Conservation (phyloP, 2,113 vertebrate species). For the Ivindomyrus marchei region DNA sequence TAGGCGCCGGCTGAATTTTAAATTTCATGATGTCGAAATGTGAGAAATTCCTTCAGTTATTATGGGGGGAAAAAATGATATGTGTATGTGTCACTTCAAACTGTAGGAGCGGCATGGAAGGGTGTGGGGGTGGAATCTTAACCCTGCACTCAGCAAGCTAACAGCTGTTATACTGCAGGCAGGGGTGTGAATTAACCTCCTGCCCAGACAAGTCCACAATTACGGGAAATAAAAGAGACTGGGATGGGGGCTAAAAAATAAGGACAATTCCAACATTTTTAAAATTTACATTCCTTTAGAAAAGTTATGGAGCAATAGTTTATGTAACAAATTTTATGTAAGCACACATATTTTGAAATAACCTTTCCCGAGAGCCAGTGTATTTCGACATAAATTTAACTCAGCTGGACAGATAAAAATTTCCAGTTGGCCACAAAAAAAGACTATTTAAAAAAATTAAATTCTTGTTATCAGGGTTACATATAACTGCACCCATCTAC, state of each 20-base stretch:
- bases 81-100: background rate
- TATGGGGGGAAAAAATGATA: background rate
- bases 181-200: conserved; percentile 12
- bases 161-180: conserved; percentile 20
- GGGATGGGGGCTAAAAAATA: background rate
- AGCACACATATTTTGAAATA: background rate
- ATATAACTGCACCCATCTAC: background rate
- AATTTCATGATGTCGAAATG: background rate
- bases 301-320: background rate
- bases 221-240: background rate
- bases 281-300: background rate
- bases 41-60: background rate
- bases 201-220: background rate
- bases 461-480: background rate
- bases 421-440: background rate
- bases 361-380: too few species aligned
- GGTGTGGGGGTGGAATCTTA: background rate
- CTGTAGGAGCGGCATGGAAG: background rate
- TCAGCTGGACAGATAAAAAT: background rate
- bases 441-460: background rate
- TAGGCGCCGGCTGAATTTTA: background rate
- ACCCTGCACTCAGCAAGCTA: background rate
- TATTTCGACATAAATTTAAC: background rate
- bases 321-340: background rate
- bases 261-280: background rate